A percentile compares a stretch with the other conserved stretches of the same genome.
These are phyloP conservation scores for Drosophila phalerata DNA, from an alignment of 2,888 invertebrate genomes.

Conservation along the genomic window DNA sequence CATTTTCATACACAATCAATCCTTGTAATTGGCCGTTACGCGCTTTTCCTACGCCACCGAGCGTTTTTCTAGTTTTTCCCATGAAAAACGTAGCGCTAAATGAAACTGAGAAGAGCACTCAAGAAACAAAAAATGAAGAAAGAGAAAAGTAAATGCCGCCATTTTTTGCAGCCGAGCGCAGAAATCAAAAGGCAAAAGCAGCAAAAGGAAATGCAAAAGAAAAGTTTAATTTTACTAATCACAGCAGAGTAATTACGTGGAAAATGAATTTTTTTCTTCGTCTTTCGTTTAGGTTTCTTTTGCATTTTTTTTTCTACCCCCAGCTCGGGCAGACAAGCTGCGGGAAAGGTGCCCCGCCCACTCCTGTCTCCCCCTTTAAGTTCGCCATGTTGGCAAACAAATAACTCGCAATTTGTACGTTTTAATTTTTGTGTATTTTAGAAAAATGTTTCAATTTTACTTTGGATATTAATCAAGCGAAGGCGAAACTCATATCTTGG, in stretches of 20 bases:
- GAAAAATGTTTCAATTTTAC: constrained; percentile 80
- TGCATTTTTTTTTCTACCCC: constrained; percentile 20
- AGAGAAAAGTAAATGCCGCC: constrained; percentile 50
- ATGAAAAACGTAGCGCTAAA: constrained; percentile 84
- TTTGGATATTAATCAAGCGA: constrained; percentile 81
- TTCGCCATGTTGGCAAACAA: constrained; percentile 63
- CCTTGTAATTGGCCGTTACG: constrained; percentile 84
- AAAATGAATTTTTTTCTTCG: constrained; percentile 83
- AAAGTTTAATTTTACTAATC: constrained; percentile 85
- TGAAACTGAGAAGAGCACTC: constrained; percentile 69
- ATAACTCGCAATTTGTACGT: constrained; percentile 84
- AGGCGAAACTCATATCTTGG: constrained; percentile 27
- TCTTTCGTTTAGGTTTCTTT: constrained; percentile 15
- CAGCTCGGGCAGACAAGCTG: constrained; percentile 21
- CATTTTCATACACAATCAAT: constrained; percentile 85
- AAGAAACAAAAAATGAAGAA: constrained; percentile 16
- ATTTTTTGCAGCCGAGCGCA: constrained; percentile 68
- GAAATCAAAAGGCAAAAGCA: constrained; percentile 65
- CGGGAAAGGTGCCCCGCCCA: constrained; percentile 46
- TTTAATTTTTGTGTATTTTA: constrained; percentile 81
- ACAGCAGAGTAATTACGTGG: constrained; percentile 85
- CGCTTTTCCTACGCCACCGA: constrained; percentile 61
- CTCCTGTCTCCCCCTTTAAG: not conserved
- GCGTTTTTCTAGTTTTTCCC: constrained; percentile 75
- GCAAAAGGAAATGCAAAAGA: constrained; percentile 72